phyloP scores from a whole-genome alignment of 2,797 vertebrate species.

The Astyanax mexicanus region DNA sequence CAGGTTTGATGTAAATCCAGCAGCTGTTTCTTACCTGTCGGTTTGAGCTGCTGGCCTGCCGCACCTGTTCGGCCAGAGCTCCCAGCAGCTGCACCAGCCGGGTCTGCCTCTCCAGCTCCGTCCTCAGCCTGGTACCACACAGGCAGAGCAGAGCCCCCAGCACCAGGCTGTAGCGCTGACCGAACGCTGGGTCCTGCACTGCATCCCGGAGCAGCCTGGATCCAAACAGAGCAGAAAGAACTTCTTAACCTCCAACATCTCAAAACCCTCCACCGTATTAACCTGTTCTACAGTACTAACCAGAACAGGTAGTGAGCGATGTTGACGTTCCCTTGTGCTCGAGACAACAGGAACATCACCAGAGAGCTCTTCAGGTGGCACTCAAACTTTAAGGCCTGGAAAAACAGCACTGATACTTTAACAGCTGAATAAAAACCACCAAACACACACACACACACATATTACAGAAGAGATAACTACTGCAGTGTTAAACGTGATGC shows the following conservation, averaged over 20 bases:
- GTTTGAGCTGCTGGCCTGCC: conserved; percentile 87
- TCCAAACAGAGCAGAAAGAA: background rate
- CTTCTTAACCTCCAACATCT: background rate
- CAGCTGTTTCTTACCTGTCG: conserved; percentile 84
- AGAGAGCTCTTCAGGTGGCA: conserved; percentile 91
- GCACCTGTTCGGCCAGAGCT: conserved; percentile 92
- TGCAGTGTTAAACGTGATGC: background rate
- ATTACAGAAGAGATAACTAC: too few relatives aligned
- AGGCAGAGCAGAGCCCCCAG: conserved; percentile 92
- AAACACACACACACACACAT: too few relatives aligned
- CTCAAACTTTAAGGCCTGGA: conserved; percentile 93
- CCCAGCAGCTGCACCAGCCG: conserved; percentile 90
- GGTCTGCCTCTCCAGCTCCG: conserved; percentile 91
- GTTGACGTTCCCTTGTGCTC: conserved; percentile 90
- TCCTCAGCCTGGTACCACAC: conserved; percentile 87
- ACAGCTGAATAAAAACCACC: background rate
- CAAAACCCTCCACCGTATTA: too few relatives aligned
- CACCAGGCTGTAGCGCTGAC: conserved; percentile 87
- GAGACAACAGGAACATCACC: conserved; percentile 89
- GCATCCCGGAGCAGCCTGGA: conserved; percentile 94
- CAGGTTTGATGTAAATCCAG: background rate
- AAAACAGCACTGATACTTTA: background rate
- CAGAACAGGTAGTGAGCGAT: conserved; percentile 94
- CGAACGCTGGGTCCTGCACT: conserved; percentile 88
- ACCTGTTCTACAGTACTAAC: too few relatives aligned